Percentiles rank a stretch among this genome's conserved stretches.
These are phyloP conservation scores for Rhadina sibilatrix DNA, from an alignment of 2,113 vertebrate genomes.

Conservation along the genomic window DNA sequence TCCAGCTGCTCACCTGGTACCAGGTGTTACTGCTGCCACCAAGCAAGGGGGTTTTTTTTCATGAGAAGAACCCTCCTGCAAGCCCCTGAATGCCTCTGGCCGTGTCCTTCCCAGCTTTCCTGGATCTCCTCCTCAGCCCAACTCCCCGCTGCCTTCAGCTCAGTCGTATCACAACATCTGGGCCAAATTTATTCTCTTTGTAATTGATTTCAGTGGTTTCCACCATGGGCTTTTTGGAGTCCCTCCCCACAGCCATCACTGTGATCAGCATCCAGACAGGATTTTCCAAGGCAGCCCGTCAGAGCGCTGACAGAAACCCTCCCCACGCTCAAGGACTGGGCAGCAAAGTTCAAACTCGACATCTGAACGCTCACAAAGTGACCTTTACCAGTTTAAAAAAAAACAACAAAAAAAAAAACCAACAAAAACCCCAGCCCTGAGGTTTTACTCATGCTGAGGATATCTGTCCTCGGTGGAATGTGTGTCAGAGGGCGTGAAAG, in stretches of 20 bases:
- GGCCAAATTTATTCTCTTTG: not conserved
- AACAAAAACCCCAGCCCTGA: not conserved
- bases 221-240: not conserved
- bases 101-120: not conserved
- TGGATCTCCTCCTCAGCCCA: not conserved
- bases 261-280: not conserved
- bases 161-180: not conserved
- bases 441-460: conserved; percentile 34
- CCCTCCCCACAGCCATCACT: not conserved
- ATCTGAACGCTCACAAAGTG: not conserved
- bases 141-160: not conserved
- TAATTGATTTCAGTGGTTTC: not conserved
- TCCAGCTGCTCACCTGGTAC: not conserved
- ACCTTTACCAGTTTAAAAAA: not conserved
- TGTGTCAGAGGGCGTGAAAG: conserved; percentile 70
- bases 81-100: not conserved
- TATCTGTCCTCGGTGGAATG: conserved; percentile 45
- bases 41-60: not conserved
- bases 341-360: not conserved
- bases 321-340: not conserved
- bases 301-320: not conserved
- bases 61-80: not conserved
- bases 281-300: not conserved
- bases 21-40: not conserved
- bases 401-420: not conserved